Evolutionary conservation across 2,797 vertebrate species (phyloP).

Genomic region (Epinephelus awoara): DNA sequence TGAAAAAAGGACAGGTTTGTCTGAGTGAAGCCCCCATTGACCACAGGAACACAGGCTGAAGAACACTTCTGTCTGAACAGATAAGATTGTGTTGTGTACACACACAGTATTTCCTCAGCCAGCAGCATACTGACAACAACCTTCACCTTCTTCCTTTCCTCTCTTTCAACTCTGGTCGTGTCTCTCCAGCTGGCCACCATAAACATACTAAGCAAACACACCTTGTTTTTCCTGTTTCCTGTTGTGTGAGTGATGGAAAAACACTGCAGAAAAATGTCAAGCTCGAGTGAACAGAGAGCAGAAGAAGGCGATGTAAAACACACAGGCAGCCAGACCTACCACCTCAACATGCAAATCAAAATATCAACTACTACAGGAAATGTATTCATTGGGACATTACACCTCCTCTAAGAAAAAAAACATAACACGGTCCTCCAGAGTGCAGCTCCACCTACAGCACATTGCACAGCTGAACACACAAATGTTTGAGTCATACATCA

Average conservation of each 20-base stretch:
- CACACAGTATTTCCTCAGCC: slow-evolving; percentile 27
- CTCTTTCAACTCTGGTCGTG: slow-evolving; percentile 53
- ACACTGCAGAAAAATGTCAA: slow-evolving; percentile 50
- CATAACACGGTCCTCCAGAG: slow-evolving; percentile 55
- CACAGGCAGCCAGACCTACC: slow-evolving; percentile 21
- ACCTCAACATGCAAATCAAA: slow-evolving; percentile 62
- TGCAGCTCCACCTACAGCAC: slow-evolving; percentile 75
- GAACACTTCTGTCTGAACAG: slow-evolving; percentile 36
- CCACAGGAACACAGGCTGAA: slow-evolving; percentile 29
- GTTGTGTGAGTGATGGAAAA: slow-evolving; percentile 34
- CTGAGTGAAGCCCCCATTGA: slow-evolving; percentile 15
- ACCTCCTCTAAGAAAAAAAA: slow-evolving; percentile 53
- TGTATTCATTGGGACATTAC: slow-evolving; percentile 56
- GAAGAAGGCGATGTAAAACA: slow-evolving; percentile 34
- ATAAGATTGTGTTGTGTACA: slow-evolving; percentile 12
- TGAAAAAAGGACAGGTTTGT: slow-evolving; percentile 2
- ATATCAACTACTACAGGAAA: slow-evolving; percentile 62
- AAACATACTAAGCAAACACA: slow-evolving; percentile 72
- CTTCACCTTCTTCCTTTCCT: slow-evolving; percentile 65
- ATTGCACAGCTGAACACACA: slow-evolving; percentile 71
- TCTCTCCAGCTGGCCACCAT: slow-evolving; percentile 56
- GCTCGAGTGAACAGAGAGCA: slow-evolving; percentile 46
- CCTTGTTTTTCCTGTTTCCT: slow-evolving; percentile 77
- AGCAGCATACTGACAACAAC: slow-evolving; percentile 35
- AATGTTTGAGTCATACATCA: slow-evolving; percentile 70